Base-by-base conservation (phyloP, 2,797 vertebrate genomes). In the Paguma larvata region DNA sequence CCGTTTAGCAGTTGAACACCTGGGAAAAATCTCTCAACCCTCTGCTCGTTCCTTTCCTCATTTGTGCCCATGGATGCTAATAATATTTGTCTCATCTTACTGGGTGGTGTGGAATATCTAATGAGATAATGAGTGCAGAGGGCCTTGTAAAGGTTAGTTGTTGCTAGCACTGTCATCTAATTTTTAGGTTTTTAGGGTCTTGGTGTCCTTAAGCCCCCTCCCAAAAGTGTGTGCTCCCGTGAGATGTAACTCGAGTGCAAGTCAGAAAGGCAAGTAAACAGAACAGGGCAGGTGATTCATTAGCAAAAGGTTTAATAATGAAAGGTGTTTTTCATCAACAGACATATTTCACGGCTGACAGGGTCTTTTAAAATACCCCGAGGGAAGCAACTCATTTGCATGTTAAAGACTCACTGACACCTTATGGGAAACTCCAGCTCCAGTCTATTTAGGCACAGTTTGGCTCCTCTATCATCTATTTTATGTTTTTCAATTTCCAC, bases 401-500 rank as follows among this genome's bases (percentile, higher is more conserved):
- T 98, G 91, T 98, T 96, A 98, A 12, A 98, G 63, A 67, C 94
- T 97, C 34, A 67, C 86, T 14, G 3, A n/a, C 93, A 59, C 93
- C 53, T 93, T 95, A 34, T 96, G 96, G 94, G 97, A 97, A 98
- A 86, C 89, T 95, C 82, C 9, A 91, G 88, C 63, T 95, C 38
- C 80, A 78, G 6, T 96, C 97, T 97, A 23, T 96, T 86, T 80
- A 96, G 97, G 86, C 92, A 78, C 78, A 94, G 5, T 96, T 98
- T 12, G 19, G 11, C 93, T 98, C 95, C 59, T 97, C 18, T 95
- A 46, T 85, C 85, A 97, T 97, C 15, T 83, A 77, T 86, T 97
- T 96, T 80, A 97, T 92, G 25, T 38, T 27, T 82, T 97, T 98
- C 97, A 97, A 85, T 98, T 96, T 98, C 63, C 91, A 97, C 23